Base-by-base conservation (phyloP, 2,797 vertebrate species). In the Leuciscus waleckii region DNA sequence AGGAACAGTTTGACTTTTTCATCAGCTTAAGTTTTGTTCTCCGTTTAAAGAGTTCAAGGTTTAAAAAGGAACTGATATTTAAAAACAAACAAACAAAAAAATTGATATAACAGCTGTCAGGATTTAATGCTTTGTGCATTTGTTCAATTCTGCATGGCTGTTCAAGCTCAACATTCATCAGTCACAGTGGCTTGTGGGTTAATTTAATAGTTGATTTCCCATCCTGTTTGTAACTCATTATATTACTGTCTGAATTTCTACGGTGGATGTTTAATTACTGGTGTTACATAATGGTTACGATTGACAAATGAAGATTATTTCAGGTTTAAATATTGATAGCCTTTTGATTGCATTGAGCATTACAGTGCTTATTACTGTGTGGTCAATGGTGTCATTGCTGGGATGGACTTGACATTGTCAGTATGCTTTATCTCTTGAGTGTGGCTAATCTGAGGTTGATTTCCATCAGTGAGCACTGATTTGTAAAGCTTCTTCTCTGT, bases 401-500 rank as follows among this genome's bases (percentile, higher is more conserved):
- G 19, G 10, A 71, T 26, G 21, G 49, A 69, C 51, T 63, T 85
- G 83, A 79, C 76, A 71, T 29, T 73, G 51, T 63, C 83, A 65
- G 68, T 79, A 85, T 85, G 83, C 16, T 85, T 85, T 73, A 73
- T 85, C 67, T 79, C 51, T 61, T 61, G 51, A 7, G 29, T 61
- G 82, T 76, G 85, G 37, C 46, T 81, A 58, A 81, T 82, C 65
- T 76, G 85, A 56, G 35, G 11, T 35, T 84, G 80, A 82, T 76
- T 67, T 68, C 46, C 69, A 68, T 79, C 74, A 80, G 73, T 29
- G 29, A 70, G 79, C 54, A 71, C 54, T 80, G 73, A 71, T 39
- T 76, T 76, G 51, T 84, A 43, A 83, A 73, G 46, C 79, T 63
- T 82, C 61, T 58, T 71, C 58, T 81, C 79, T 84, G 86, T 73